phyloP scores from a whole-genome alignment of 2,797 vertebrate genomes.

The Mionectes olivaceus region DNA sequence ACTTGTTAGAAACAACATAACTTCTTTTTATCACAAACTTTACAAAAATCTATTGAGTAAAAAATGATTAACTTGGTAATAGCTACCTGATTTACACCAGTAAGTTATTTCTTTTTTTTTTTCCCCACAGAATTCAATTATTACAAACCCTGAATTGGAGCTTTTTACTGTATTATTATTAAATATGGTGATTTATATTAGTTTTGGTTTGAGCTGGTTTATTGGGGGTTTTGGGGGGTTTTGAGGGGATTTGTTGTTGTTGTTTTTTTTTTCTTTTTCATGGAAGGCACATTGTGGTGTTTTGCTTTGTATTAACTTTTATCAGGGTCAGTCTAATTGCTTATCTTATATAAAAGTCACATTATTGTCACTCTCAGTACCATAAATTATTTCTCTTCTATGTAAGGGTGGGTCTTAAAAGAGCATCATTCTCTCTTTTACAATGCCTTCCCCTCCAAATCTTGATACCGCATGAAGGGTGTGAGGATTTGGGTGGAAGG shows the following conservation, averaged over 20 bases:
- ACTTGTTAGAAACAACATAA: neutral
- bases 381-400: neutral
- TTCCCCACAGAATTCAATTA: neutral
- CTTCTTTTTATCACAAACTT: neutral
- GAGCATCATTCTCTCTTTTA: neutral
- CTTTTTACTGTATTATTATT: neutral
- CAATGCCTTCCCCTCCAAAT: neutral
- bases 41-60: neutral
- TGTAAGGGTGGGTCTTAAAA: neutral
- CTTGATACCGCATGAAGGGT: neutral
- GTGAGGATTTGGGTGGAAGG: neutral
- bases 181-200: neutral
- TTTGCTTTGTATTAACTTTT: neutral
- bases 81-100: neutral
- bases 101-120: neutral
- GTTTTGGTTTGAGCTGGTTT: neutral
- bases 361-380: neutral
- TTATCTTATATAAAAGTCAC: neutral
- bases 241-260: too few species aligned
- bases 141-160: neutral
- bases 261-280: neutral
- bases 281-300: neutral
- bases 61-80: neutral
- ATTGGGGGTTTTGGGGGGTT: too few species aligned
- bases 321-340: neutral